Evolutionary conservation across 2,113 vertebrate species (phyloP), one percentile per base, ranked within the genome.

Genomic region (Fukomys damarensis): DNA sequence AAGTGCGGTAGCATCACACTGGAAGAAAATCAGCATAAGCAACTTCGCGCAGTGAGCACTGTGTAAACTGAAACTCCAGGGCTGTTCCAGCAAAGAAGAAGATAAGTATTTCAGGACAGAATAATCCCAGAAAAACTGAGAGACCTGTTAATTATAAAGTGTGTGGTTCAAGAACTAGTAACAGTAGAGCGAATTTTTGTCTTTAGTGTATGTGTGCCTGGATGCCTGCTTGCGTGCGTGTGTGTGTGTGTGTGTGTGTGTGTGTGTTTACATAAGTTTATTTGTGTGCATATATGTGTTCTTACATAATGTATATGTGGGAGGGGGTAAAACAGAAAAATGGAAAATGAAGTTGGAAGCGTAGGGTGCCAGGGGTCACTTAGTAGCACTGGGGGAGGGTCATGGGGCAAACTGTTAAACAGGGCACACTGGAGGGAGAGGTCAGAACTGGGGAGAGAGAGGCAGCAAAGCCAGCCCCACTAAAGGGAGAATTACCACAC

Each of bases 271-370:
- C 3, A 0, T 16, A 3, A 35, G 2, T 35, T 38, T 19, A 46
- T n/a, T 12, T 84, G n/a, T 35, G 30, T 41, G 14, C 24, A 24
- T n/a, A 38, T 66, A 49, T 28, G 11, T 54, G 14, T 24, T 6
- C 63, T 74, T 12, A 6, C 52, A 13, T 19, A 32, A 28, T 49
- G 14, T 43, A 6, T 30, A 61, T 22, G 7, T 43, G 22, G 74
- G 13, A 82, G 19, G 41, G 4, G 35, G 3, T 43, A 63, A 92
- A 90, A 46, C 35, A 88, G 24, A 93, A 20, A 85, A 61, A 88
- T 87, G 61, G 19, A 2, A 91, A 94, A 84, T 85, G 14, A 93
- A 94, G 19, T 65, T 86, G 46, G 61, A 86, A 96, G 84, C 17
- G 54, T 14, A 7, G 8, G 0, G 8, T 76, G 24, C 16, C 58